Conservation (phyloP, 2,888 invertebrate species). For the Holacanthella duospinosa region DNA sequence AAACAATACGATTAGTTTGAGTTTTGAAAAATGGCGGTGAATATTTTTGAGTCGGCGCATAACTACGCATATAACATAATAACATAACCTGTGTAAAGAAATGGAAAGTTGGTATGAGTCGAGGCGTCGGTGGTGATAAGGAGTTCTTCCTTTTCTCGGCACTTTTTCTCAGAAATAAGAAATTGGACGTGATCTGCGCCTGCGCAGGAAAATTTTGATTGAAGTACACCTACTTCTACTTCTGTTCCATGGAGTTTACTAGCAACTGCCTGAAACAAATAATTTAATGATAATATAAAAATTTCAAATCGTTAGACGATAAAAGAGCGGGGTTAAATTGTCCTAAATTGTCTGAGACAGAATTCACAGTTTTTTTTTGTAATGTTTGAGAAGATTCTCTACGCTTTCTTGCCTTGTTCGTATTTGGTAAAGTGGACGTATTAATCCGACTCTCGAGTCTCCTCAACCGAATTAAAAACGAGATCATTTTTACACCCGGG, state of each 20-base stretch:
- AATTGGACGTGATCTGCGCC: slow-evolving; percentile 87
- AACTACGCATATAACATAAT: too few species aligned
- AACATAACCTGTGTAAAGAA: slow-evolving; percentile 36
- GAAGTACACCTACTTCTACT: slow-evolving; percentile 79
- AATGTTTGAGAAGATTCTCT: too few species aligned
- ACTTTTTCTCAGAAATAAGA: slow-evolving; percentile 65
- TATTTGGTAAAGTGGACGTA: too few species aligned
- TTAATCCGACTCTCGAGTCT: too few species aligned
- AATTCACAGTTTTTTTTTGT: too few species aligned
- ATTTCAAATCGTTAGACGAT: neutral
- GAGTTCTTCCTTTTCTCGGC: slow-evolving; percentile 44
- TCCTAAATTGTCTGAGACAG: too few species aligned
- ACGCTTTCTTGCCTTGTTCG: too few species aligned
- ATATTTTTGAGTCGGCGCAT: too few species aligned
- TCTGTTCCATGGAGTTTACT: slow-evolving; percentile 84
- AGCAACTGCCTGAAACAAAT: slow-evolving; percentile 64
- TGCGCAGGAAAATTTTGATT: slow-evolving; percentile 56
- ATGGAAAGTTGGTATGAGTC: slow-evolving; percentile 34
- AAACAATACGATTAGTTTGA: too few species aligned
- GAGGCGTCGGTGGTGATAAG: slow-evolving; percentile 34
- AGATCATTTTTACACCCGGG: too few species aligned
- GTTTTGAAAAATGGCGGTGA: too few species aligned
- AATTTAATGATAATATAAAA: neutral
- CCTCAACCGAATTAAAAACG: too few species aligned
- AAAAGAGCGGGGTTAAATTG: neutral